Evolutionary conservation across 64 coral and sea anemone species (phyloP), one percentile per base, ranked within the genome.

Genomic region (Exaiptasia diaphana): DNA sequence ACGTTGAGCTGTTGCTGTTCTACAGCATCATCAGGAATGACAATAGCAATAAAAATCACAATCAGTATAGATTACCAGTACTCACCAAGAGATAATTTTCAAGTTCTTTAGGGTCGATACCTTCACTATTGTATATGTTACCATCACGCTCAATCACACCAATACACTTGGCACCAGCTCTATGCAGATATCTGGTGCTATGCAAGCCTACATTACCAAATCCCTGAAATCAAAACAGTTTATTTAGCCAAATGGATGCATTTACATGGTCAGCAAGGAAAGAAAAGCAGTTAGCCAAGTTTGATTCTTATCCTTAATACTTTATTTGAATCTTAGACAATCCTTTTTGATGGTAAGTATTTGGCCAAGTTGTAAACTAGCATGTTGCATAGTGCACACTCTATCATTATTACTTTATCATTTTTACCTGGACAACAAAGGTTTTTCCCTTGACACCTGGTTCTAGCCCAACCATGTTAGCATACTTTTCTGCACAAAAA

Each of bases 191-290:
- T 24, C 95, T 79, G 26, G 89, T 93, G 9, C 75, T 93, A 46
- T 99, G 95, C 46, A 99, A 67, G 50, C 95, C 95, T 27, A 99
- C 95, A 81, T 99, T 99, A 76, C 95, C 95, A 76, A 99, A 99
- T 42, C 95, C 95, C 95, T 99, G 36, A 23, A 67, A 67, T 24
- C 4, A 67, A 37, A 34, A 25, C 9, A 17, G 26, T n/a, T n/a
- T n/a, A 24, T 73, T 53, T 55, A 14, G 13, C 2, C 43, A 78
- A 30, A 24, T 49, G 17, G 24, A 20, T 15, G 26, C 14, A 68
- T 38, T 17, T 27, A 32, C 29, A 28, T 26, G 14, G 11, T 30
- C 69, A 36, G 22, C 33, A 62, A 11, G 48, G 26, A 83, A 34
- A 31, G 4, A 67, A 38, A 44, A 81, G 24, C 41, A 34, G 20